Base-by-base conservation (phyloP, 2,113 vertebrate genomes). In the Clupea harengus region DNA sequence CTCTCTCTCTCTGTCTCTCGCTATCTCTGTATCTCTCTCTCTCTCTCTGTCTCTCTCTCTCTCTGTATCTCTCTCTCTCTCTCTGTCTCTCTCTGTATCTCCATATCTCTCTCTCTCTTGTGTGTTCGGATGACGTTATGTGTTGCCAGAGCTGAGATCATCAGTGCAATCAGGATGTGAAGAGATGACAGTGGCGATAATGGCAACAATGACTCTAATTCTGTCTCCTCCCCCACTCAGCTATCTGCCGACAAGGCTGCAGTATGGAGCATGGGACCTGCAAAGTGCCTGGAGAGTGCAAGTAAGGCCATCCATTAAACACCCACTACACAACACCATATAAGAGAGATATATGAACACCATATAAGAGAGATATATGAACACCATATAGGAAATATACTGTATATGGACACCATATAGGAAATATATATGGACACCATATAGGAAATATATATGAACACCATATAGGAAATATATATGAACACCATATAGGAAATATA, bases 161-260 rank as follows among this genome's bases (percentile, higher is more conserved):
- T n/a, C 10, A 10, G 22, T 22, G 60, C 22, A 67, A 67, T 67
- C 60, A 67, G 60, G 60, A 67, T 25, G 60, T 67, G 60, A 9
- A 25, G 60, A 67, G 60, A 67, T 67, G 60, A n/a, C 11, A 2
- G n/a, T 6, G 8, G 6, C 60, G 60, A 67, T 67, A 67, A 25
- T 10, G n/a, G 1, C 60, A 67, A 67, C 60, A 67, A 67, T 67
- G 60, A 67, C 60, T 25, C 60, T 67, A 67, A 67, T 67, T 67
- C 60, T 28, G 60, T 25, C 60, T 25, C n/a, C 60, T 0, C 64
- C 64, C 64, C 54, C 20, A 47, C 83, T 57, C 85, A 97, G 96
- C 97, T 6, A 97, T 97, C 92, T 98, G 97, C 93, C 95, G 96
- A 67, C 97, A 97, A 91, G 97, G 97, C 91, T 98, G 97, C 92